These are phyloP conservation scores for Mimas tiliae DNA, from an alignment of 2,888 invertebrate genomes.

Conservation along the genomic window DNA sequence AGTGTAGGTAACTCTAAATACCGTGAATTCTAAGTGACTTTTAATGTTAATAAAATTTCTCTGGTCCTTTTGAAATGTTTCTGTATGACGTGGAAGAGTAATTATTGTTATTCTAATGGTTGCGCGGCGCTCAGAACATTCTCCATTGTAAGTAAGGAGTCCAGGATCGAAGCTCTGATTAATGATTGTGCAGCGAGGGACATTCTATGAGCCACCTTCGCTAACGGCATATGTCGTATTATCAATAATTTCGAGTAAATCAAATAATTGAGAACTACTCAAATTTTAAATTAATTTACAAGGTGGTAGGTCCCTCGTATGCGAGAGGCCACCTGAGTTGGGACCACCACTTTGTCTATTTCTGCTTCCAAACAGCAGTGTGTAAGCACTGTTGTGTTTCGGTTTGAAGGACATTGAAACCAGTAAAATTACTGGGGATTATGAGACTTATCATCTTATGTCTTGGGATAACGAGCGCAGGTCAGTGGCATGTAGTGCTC, in stretches of 20 bases:
- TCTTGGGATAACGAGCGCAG: no score
- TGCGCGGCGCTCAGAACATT: constrained; percentile 76
- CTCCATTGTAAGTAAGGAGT: constrained; percentile 82
- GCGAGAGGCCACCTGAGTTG: no score
- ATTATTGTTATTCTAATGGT: constrained; percentile 84
- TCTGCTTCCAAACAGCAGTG: no score
- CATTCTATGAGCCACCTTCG: constrained; percentile 53
- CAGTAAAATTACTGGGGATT: no score
- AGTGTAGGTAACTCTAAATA: background rate
- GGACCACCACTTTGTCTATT: no score
- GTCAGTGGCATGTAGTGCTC: no score
- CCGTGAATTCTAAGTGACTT: background rate
- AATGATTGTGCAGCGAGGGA: constrained; percentile 80
- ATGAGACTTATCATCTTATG: no score
- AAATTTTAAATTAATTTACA: no score
- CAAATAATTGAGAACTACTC: no score
- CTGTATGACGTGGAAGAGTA: constrained; percentile 59
- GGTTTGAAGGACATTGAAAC: no score
- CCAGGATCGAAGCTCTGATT: constrained; percentile 82
- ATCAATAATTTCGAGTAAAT: background rate
- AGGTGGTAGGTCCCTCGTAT: no score
- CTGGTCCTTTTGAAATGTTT: constrained; percentile 42
- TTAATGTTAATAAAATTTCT: constrained; percentile 36
- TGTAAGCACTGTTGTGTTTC: no score
- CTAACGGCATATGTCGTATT: background rate